Conservation (phyloP, 2,888 invertebrate species). For the Pseudanteris insignis region DNA sequence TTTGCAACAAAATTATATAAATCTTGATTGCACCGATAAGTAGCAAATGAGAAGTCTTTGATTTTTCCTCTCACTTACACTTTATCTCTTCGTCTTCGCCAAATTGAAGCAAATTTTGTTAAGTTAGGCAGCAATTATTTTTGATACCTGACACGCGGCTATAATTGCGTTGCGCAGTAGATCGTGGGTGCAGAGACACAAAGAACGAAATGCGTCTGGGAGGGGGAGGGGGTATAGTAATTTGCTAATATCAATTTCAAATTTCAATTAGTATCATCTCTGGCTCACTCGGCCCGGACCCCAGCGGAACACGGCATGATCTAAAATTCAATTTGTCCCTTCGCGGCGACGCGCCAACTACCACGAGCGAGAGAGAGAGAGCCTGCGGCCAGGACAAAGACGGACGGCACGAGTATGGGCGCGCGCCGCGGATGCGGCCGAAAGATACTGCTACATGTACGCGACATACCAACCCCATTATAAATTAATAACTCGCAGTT, state of each 20-base stretch:
- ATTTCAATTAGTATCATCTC: slow-evolving; percentile 67
- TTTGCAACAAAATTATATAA: no score
- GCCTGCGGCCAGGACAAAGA: no score
- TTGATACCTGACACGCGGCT: slow-evolving; percentile 65
- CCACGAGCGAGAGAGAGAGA: slow-evolving; percentile 36
- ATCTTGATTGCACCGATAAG: no score
- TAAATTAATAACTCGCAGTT: slow-evolving; percentile 64
- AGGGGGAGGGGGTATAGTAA: slow-evolving; percentile 56
- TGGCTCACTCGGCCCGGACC: slow-evolving; percentile 51
- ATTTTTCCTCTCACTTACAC: no score
- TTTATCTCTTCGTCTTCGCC: no score
- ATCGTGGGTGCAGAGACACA: slow-evolving; percentile 26
- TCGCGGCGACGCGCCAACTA: slow-evolving; percentile 48
- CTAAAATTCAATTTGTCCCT: slow-evolving; percentile 67
- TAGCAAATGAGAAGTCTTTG: no score
- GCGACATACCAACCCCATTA: slow-evolving; percentile 58
- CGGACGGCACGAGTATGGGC: slow-evolving; percentile 1
- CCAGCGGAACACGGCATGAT: slow-evolving; percentile 63
- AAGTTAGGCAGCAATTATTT: slow-evolving; percentile 66
- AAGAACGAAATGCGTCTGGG: slow-evolving; percentile 48
- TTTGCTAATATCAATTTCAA: slow-evolving; percentile 68
- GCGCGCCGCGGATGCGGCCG: slow-evolving; percentile 28
- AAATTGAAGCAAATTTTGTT: slow-evolving; percentile 57
- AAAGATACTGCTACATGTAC: slow-evolving; percentile 49
- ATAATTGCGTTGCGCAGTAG: slow-evolving; percentile 57